Evolutionary conservation across 2,888 invertebrate species (phyloP).

Genomic region (Automeris io): DNA sequence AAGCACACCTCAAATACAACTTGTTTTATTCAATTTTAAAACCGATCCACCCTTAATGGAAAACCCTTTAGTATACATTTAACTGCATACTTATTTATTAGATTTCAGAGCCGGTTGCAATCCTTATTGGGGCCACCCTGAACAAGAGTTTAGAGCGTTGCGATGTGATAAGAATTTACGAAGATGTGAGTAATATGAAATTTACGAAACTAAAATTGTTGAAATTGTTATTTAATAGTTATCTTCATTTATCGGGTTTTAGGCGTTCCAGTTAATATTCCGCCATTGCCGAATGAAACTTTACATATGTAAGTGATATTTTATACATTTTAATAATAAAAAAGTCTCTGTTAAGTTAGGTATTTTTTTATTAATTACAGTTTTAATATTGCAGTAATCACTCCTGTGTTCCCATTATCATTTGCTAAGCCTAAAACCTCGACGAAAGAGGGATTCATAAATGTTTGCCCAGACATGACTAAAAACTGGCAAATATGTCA

Average conservation of each 20-base stretch:
- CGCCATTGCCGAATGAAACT: constrained; percentile 43
- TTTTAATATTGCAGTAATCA: too few species aligned
- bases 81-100: constrained; percentile 17
- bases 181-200: constrained; percentile 43
- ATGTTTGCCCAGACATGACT: too few species aligned
- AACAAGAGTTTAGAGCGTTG: constrained; percentile 55
- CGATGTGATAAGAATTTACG: constrained; percentile 50
- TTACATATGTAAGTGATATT: constrained; percentile 40
- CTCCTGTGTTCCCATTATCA: too few species aligned
- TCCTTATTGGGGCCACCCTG: constrained; percentile 64
- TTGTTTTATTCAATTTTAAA: too few species aligned
- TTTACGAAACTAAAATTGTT: background rate
- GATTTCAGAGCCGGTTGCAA: constrained; percentile 71
- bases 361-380: too few species aligned
- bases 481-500: too few species aligned
- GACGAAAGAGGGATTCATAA: too few species aligned
- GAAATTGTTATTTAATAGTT: background rate
- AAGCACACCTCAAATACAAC: too few species aligned
- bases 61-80: too few species aligned
- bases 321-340: background rate
- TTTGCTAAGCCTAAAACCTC: too few species aligned
- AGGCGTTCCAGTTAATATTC: constrained; percentile 58
- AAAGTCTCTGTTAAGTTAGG: too few species aligned
- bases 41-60: too few species aligned
- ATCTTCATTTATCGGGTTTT: constrained; percentile 8